These are phyloP conservation scores for Mythimna albipuncta DNA, from an alignment of 2,888 invertebrate species.

Conservation along the genomic window DNA sequence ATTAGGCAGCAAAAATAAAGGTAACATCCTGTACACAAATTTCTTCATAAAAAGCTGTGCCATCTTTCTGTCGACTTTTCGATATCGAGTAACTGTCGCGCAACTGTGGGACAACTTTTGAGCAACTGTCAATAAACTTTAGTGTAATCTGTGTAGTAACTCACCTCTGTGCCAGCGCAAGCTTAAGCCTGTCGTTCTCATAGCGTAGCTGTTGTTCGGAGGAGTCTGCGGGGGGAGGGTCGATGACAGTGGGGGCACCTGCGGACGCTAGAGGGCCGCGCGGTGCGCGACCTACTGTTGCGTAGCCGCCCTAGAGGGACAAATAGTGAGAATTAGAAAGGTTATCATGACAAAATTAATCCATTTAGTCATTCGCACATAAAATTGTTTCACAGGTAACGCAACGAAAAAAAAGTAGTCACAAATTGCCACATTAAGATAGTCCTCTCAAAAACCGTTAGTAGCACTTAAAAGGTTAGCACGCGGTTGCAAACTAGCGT, in stretches of 20 bases:
- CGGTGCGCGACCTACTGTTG: slow-evolving; percentile 84
- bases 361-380: too few relatives aligned
- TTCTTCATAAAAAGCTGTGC: not conserved
- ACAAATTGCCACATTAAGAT: too few relatives aligned
- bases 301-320: slow-evolving; percentile 79
- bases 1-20: not conserved
- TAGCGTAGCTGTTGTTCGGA: slow-evolving; percentile 97
- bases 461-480: too few relatives aligned
- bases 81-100: too few relatives aligned
- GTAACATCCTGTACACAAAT: too few relatives aligned
- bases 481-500: too few relatives aligned
- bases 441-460: too few relatives aligned
- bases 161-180: slow-evolving; percentile 97
- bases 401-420: too few relatives aligned
- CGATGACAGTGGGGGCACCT: slow-evolving; percentile 68
- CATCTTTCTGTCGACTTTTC: too few relatives aligned
- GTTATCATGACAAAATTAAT: not conserved
- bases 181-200: slow-evolving; percentile 98
- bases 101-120: not conserved
- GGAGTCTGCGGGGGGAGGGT: slow-evolving; percentile 66
- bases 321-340: not conserved
- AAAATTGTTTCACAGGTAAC: too few relatives aligned
- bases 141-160: slow-evolving; percentile 46
- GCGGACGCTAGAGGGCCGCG: slow-evolving; percentile 74
- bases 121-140: not conserved